These are phyloP conservation scores for Galeruca laticollis DNA, from an alignment of 2,888 invertebrate genomes.

Conservation along the genomic window DNA sequence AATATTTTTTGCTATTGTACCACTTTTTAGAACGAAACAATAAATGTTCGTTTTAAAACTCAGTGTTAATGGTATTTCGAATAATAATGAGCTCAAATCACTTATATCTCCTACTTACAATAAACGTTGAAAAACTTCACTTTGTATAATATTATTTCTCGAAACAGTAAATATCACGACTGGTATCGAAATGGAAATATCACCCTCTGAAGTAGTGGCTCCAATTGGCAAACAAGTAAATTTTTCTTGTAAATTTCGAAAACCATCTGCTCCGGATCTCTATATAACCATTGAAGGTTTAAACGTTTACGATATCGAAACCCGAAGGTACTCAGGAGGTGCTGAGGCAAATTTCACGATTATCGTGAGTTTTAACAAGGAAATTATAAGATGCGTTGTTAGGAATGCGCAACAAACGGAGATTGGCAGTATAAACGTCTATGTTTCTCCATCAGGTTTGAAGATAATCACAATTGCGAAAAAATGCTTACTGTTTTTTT, in stretches of 20 bases:
- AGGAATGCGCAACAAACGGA: slow-evolving; percentile 42
- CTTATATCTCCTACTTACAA: neutral
- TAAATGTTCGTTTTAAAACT: too few species aligned
- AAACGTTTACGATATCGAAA: slow-evolving; percentile 44
- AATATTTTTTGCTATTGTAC: too few species aligned
- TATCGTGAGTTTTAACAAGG: slow-evolving; percentile 58
- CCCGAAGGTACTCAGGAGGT: slow-evolving; percentile 43
- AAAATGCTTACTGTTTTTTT: slow-evolving; percentile 49
- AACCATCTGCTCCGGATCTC: slow-evolving; percentile 50
- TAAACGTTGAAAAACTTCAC: neutral
- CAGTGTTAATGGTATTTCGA: too few species aligned
- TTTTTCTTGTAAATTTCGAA: slow-evolving; percentile 69
- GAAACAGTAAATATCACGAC: slow-evolving; percentile 31
- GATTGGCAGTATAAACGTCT: slow-evolving; percentile 48
- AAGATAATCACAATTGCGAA: slow-evolving; percentile 40
- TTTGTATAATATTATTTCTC: slow-evolving; percentile 30
- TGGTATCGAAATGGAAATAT: slow-evolving; percentile 64
- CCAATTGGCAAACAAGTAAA: slow-evolving; percentile 63
- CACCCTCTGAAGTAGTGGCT: slow-evolving; percentile 65
- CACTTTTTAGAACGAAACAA: too few species aligned
- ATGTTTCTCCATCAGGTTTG: slow-evolving; percentile 53
- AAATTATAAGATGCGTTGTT: slow-evolving; percentile 50
- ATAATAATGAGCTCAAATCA: too few species aligned
- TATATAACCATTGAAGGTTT: slow-evolving; percentile 49
- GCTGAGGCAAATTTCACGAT: slow-evolving; percentile 57